Base-by-base conservation (phyloP, 2,113 vertebrate genomes). In the Mandrillus leucophaeus region DNA sequence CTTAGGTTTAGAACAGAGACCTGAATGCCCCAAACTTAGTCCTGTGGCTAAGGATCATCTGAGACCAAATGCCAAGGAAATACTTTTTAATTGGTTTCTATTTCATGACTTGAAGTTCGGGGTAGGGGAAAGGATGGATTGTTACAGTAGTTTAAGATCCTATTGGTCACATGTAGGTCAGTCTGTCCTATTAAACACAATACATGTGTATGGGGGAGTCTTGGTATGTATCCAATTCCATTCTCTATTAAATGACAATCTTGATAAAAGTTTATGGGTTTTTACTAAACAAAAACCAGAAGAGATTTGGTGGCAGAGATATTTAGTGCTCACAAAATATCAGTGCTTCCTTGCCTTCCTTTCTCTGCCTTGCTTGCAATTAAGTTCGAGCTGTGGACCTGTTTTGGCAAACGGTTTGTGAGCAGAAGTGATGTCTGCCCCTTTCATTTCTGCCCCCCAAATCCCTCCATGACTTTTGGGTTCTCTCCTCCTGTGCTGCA, bases 391-490 rank as follows among this genome's bases (percentile, higher is more conserved):
- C 30, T 78, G 12, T 4, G 75, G n/a, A 17, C n/a, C 3, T 0
- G 12, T 84, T 90, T 12, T 78, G 78, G 59, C n/a, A 75, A 50
- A 32, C 5, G 48, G 48, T 52, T 0, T 55, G 2, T 27, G 48
- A 73, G 32, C 16, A 25, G 50, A 68, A 4, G 32, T 52, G 8
- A 59, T 9, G 27, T 48, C 2, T n/a, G 10, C 8, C 38, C 27
- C 40, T 30, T 72, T 72, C 50, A 17, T 59, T 66, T 30, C 38
- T 89, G 57, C 23, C 6, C 43, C 3, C 12, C 57, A 48, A 43
- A n/a, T 45, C 27, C 27, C 14, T 43, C 35, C 1, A 0, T 2
- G 25, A 64, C 25, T 43, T 2, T 92, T 43, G 32, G 0, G 0
- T 84, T 92, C 48, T 75, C 27, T 84, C 38, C 27, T 55, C 61